Conservation (phyloP, 2,888 invertebrate species). For the Labia minor region DNA sequence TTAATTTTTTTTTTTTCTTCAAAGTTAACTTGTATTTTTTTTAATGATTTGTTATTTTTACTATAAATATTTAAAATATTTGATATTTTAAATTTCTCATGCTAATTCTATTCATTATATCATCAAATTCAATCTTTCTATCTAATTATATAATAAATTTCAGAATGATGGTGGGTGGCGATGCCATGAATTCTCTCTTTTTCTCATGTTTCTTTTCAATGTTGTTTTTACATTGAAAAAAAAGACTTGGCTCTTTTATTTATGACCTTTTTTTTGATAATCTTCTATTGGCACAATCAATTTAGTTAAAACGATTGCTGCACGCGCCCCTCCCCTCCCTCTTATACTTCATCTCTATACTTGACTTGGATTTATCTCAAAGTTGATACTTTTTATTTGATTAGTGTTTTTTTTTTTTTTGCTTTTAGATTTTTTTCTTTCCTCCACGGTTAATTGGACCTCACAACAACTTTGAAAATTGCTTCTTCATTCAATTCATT, state of each 20-base stretch:
- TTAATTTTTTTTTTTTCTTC: too few species aligned
- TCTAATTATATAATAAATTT: too few species aligned
- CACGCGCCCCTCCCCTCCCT: neutral
- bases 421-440: too few species aligned
- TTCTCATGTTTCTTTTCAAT: neutral
- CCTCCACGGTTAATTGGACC: constrained; percentile 4
- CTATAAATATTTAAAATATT: too few species aligned
- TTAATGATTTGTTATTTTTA: too few species aligned
- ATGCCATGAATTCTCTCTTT: neutral
- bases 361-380: neutral
- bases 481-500: neutral
- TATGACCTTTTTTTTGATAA: neutral
- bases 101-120: too few species aligned
- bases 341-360: neutral
- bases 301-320: neutral
- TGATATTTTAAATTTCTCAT: too few species aligned
- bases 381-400: too few species aligned
- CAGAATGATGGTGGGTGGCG: too few species aligned
- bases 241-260: neutral
- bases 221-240: neutral
- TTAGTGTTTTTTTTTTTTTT: neutral
- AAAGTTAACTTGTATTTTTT: too few species aligned
- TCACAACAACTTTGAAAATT: neutral
- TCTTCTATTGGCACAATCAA: neutral
- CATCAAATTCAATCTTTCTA: too few species aligned